A percentile compares a stretch with the other conserved stretches of the same genome.
Conservation (phyloP, 2,113 vertebrate species). For the Microcebus griseorufus region DNA sequence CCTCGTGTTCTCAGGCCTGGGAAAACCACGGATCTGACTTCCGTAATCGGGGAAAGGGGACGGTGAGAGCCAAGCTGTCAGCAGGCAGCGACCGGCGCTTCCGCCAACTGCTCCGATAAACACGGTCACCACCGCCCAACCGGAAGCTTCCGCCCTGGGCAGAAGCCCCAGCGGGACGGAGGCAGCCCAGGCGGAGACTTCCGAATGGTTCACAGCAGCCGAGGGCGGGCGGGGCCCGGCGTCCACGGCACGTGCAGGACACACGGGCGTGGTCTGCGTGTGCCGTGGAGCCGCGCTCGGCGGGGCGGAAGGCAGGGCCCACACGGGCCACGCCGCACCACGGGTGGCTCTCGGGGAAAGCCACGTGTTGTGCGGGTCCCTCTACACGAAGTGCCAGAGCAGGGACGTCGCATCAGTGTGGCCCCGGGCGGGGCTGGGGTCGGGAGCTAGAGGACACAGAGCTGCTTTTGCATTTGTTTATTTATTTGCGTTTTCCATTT, state of each 20-base stretch:
- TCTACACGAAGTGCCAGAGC: rapidly evolving
- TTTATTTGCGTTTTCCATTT: too few relatives aligned
- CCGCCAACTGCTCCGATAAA: rapidly evolving
- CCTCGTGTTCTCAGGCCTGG: neutral
- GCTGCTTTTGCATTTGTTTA: too few relatives aligned
- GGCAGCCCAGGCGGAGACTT: too few relatives aligned
- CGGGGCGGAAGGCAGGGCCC: too few relatives aligned
- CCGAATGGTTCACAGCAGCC: neutral
- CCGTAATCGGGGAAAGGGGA: rapidly evolving
- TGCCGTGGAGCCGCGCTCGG: too few relatives aligned
- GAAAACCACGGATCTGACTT: rapidly evolving
- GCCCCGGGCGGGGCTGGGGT: rapidly evolving
- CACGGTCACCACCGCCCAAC: rapidly evolving
- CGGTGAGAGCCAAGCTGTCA: rapidly evolving
- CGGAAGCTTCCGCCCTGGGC: rapidly evolving
- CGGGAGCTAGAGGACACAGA: rapidly evolving
- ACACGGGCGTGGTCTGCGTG: too few relatives aligned
- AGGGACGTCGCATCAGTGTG: rapidly evolving
- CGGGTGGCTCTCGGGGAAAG: too few relatives aligned
- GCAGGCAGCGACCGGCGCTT: neutral
- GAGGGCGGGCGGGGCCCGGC: too few relatives aligned
- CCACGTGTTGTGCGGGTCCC: rapidly evolving
- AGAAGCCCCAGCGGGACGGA: neutral
- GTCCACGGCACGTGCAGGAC: too few relatives aligned
- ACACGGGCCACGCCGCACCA: too few relatives aligned